A percentile compares a stretch with the other conserved stretches of the same genome.
Conservation (phyloP, 2,888 invertebrate species). For the Troilus luridus region DNA sequence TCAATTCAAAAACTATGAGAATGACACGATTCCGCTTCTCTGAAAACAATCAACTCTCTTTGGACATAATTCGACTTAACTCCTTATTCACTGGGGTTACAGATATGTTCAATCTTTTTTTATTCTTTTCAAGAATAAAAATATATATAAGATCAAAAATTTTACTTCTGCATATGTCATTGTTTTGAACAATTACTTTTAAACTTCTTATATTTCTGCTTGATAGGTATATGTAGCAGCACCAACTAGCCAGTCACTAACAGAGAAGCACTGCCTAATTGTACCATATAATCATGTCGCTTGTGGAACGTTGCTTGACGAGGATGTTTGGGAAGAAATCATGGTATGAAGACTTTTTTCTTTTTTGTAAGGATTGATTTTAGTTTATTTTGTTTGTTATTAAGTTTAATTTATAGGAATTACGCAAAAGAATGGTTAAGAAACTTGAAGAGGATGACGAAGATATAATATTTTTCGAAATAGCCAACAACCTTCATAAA, state of each 20-base stretch:
- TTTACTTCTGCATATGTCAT: background rate
- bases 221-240: conserved; percentile 81
- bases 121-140: too few species aligned
- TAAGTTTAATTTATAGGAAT: conserved; percentile 73
- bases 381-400: background rate
- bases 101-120: too few species aligned
- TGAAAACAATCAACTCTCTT: too few species aligned
- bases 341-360: conserved; percentile 71
- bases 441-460: conserved; percentile 82
- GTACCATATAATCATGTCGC: conserved; percentile 85
- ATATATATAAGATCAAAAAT: too few species aligned
- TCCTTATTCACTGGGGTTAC: too few species aligned
- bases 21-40: too few species aligned
- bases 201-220: background rate
- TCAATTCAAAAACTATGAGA: too few species aligned
- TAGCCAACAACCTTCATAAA: conserved; percentile 78
- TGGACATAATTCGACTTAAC: too few species aligned
- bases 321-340: conserved; percentile 94
- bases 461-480: conserved; percentile 93
- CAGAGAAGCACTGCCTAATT: conserved; percentile 88
- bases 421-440: conserved; percentile 82
- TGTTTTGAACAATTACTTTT: background rate
- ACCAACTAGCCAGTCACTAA: conserved; percentile 85
- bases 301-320: conserved; percentile 88
- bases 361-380: background rate